A percentile compares a stretch with the other conserved stretches of the same genome.
Evolutionary conservation across 92 coral and sea anemone species (phyloP).

Genomic region (Nematostella vectensis): DNA sequence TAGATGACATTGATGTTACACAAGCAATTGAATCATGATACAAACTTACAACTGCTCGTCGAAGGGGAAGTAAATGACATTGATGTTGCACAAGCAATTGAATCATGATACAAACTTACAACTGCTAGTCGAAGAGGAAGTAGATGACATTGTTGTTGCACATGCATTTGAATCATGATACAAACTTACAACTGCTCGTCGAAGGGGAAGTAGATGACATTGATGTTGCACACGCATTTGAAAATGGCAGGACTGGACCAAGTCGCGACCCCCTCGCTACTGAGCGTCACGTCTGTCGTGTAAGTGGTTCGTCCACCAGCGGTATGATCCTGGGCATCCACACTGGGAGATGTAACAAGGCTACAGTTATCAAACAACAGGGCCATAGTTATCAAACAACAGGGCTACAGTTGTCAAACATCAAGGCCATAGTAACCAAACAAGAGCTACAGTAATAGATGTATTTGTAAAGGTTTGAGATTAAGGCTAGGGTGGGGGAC

Average conservation of each 20-base stretch:
- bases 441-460: no score
- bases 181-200: constrained; percentile 21
- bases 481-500: no score
- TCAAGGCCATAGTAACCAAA: no score
- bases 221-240: constrained; percentile 33
- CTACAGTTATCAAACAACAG: no score
- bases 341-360: constrained; percentile 26
- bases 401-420: no score
- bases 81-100: no score
- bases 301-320: constrained; percentile 48
- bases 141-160: neutral
- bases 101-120: neutral
- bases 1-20: no score
- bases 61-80: no score
- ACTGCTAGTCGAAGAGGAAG: neutral
- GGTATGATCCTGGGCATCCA: constrained; percentile 34
- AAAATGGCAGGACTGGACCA: constrained; percentile 54
- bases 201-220: constrained; percentile 54
- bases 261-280: constrained; percentile 12
- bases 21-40: no score
- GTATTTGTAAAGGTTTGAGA: no score
- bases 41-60: no score
- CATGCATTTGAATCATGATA: neutral
- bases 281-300: constrained; percentile 24
- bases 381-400: no score